Conservation (phyloP, 2,113 vertebrate genomes). For the Oxyura jamaicensis region DNA sequence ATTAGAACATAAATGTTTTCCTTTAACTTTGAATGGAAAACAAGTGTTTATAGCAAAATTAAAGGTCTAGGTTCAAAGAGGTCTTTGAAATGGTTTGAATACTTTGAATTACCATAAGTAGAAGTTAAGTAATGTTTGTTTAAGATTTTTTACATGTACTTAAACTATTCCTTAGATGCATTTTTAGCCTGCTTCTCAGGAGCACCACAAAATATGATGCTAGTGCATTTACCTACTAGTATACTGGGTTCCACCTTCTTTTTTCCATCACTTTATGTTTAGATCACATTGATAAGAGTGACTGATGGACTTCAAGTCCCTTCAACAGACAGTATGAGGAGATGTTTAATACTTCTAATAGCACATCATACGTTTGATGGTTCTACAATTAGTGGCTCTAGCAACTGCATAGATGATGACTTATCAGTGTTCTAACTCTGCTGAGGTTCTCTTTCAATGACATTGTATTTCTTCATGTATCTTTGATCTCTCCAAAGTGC, state of each 20-base stretch:
- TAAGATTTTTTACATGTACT: not conserved
- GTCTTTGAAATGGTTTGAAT: not conserved
- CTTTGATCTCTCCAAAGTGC: not conserved
- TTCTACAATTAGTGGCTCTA: conserved; percentile 41
- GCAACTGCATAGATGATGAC: conserved; percentile 5
- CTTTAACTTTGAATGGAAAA: not conserved
- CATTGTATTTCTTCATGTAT: not conserved
- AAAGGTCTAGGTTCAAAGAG: not conserved
- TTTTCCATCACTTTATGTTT: conserved; percentile 15
- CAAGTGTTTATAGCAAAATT: not conserved
- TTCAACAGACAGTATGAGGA: conserved; percentile 20
- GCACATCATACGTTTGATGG: conserved; percentile 14
- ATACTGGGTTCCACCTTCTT: not conserved
- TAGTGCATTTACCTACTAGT: not conserved
- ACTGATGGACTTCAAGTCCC: conserved; percentile 17
- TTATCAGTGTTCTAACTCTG: not conserved
- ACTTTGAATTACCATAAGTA: not conserved
- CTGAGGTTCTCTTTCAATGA: not conserved
- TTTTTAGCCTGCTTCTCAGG: conserved; percentile 1
- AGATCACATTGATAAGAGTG: conserved; percentile 29
- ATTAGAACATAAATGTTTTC: not conserved
- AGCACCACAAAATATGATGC: not conserved
- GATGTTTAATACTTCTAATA: conserved; percentile 23
- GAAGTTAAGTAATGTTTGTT: not conserved
- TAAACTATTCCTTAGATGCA: not conserved